These are phyloP conservation scores for Gastrophysa polygoni DNA, from an alignment of 2,888 invertebrate species.

Conservation along the genomic window DNA sequence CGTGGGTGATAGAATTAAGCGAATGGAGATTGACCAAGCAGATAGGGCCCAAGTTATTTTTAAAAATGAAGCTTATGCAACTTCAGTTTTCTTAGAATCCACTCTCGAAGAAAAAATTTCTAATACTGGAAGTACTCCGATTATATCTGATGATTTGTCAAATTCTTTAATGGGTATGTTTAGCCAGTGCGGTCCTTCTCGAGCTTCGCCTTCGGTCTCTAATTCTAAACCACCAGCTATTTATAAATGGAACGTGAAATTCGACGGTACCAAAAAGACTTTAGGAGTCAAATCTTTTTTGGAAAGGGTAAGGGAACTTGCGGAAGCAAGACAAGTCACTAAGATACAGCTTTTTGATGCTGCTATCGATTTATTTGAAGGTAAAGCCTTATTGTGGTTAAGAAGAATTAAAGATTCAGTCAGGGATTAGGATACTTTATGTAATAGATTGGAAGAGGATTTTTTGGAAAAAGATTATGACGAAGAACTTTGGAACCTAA, in stretches of 20 bases:
- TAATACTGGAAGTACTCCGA: neutral
- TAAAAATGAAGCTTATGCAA: slow-evolving; percentile 13
- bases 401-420: slow-evolving; percentile 5
- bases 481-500: slow-evolving; percentile 12
- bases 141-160: neutral
- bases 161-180: neutral
- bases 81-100: neutral
- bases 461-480: slow-evolving; percentile 21
- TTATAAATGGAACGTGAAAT: slow-evolving; percentile 17
- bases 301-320: slow-evolving; percentile 20
- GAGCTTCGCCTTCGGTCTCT: neutral
- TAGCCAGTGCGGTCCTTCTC: neutral
- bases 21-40: slow-evolving; percentile 5
- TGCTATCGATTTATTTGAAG: slow-evolving; percentile 19
- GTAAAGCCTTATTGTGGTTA: slow-evolving; percentile 19
- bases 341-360: slow-evolving; percentile 9
- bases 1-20: neutral
- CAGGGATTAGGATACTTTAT: slow-evolving; percentile 18
- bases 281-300: slow-evolving; percentile 19
- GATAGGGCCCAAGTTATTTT: neutral
- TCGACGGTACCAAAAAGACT: slow-evolving; percentile 13
- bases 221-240: slow-evolving; percentile 1
- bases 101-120: neutral
- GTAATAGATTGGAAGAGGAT: slow-evolving; percentile 5
- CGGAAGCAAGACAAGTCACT: slow-evolving; percentile 16